Evolutionary conservation across 2,113 vertebrate genomes (phyloP).

Genomic region (Trachemys scripta): DNA sequence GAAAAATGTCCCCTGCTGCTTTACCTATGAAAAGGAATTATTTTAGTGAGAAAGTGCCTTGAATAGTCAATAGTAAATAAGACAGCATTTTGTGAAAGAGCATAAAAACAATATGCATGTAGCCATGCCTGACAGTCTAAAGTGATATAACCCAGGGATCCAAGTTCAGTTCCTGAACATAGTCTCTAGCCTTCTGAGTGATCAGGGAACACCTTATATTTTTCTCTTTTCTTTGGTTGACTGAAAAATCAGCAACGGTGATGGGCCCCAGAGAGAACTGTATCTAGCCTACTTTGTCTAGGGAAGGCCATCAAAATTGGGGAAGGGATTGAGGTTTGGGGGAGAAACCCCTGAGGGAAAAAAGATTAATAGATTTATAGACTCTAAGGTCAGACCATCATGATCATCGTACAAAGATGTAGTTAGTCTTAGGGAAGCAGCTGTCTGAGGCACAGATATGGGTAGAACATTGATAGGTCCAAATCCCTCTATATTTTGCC

Average conservation of each 20-base stretch:
- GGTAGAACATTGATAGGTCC: background rate
- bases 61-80: background rate
- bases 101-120: background rate
- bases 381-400: too few relatives aligned
- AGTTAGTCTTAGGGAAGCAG: background rate
- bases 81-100: background rate
- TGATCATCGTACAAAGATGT: background rate
- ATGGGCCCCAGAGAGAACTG: background rate
- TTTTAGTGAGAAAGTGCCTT: background rate
- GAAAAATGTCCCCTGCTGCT: conserved; percentile 94
- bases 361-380: background rate
- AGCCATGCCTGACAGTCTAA: background rate
- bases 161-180: conserved; percentile 3
- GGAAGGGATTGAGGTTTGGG: background rate
- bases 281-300: background rate
- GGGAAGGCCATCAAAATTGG: background rate
- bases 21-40: conserved; percentile 83
- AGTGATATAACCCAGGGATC: background rate
- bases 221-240: background rate
- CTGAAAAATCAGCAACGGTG: background rate
- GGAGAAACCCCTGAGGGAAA: background rate
- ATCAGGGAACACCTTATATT: background rate
- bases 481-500: background rate
- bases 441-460: background rate
- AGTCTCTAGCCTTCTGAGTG: background rate